A percentile compares a stretch with the other conserved stretches of the same genome.
These are phyloP conservation scores for Hypocryptadius cinnamomeus DNA, from an alignment of 2,113 vertebrate species.

Conservation along the genomic window DNA sequence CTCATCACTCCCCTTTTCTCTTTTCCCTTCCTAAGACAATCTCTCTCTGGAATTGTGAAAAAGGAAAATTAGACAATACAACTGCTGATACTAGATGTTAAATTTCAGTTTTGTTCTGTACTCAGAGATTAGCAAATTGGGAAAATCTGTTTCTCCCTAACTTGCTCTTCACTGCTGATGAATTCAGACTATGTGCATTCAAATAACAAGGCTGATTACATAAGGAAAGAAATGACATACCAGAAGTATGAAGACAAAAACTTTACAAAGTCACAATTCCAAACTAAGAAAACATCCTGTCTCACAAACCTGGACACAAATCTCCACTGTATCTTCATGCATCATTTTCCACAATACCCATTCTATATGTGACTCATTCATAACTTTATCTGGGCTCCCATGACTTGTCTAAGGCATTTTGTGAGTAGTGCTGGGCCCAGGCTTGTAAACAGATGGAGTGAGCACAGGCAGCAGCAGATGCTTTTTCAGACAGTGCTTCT, in stretches of 20 bases:
- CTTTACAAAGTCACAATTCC: not conserved
- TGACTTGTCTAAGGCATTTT: not conserved
- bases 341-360: not conserved
- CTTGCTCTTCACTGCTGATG: not conserved
- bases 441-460: not conserved
- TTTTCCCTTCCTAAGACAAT: not conserved
- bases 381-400: not conserved
- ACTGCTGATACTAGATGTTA: not conserved
- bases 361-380: not conserved
- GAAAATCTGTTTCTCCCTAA: not conserved
- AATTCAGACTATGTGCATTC: not conserved
- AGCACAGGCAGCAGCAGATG: slow-evolving; percentile 3
- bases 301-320: not conserved
- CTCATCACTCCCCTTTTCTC: not conserved
- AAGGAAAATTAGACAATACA: not conserved
- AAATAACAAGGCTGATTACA: not conserved
- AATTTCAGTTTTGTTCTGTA: not conserved
- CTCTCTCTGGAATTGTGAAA: not conserved
- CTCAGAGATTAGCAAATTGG: not conserved
- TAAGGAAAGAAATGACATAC: not conserved
- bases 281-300: not conserved
- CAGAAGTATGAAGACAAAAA: not conserved
- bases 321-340: not conserved
- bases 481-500: slow-evolving; percentile 11
- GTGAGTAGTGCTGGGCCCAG: not conserved